phyloP scores from a whole-genome alignment of 2,888 invertebrate genomes.

The Rhogogaster chlorosoma region DNA sequence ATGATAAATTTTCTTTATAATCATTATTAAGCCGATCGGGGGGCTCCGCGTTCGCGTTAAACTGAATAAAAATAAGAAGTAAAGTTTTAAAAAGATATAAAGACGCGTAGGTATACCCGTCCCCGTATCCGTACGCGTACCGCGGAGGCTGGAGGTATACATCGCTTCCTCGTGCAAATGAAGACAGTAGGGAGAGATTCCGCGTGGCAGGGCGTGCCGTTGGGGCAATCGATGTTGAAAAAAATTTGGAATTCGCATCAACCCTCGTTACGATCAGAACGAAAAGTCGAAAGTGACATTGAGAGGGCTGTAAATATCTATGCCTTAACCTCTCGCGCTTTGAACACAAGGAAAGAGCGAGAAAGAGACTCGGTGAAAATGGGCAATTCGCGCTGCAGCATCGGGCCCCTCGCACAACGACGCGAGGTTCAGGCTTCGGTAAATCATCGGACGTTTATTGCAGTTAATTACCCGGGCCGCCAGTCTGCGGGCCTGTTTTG shows the following conservation, averaged over 20 bases:
- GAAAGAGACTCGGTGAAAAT: slow-evolving; percentile 22
- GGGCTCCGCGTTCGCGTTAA: slow-evolving; percentile 16
- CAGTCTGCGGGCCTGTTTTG: slow-evolving; percentile 66
- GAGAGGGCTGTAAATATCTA: slow-evolving; percentile 38
- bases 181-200: slow-evolving; percentile 11
- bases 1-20: slow-evolving; percentile 45
- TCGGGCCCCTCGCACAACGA: slow-evolving; percentile 43
- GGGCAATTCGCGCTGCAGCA: slow-evolving; percentile 22
- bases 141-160: not conserved
- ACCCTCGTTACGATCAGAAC: slow-evolving; percentile 35
- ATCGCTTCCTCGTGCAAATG: not conserved
- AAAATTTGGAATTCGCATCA: not conserved
- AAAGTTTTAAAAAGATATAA: not conserved
- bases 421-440: slow-evolving; percentile 62
- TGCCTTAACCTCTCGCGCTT: not conserved
- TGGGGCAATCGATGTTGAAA: not conserved
- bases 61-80: not conserved
- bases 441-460: slow-evolving; percentile 74
- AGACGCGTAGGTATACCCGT: not conserved
- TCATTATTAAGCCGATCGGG: slow-evolving; percentile 36
- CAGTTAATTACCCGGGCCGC: slow-evolving; percentile 71
- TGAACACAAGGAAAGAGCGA: not conserved
- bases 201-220: not conserved
- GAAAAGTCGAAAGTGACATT: slow-evolving; percentile 35
- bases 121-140: not conserved